These are phyloP conservation scores for Tautogolabrus adspersus DNA, from an alignment of 2,113 vertebrate genomes.

Conservation along the genomic window DNA sequence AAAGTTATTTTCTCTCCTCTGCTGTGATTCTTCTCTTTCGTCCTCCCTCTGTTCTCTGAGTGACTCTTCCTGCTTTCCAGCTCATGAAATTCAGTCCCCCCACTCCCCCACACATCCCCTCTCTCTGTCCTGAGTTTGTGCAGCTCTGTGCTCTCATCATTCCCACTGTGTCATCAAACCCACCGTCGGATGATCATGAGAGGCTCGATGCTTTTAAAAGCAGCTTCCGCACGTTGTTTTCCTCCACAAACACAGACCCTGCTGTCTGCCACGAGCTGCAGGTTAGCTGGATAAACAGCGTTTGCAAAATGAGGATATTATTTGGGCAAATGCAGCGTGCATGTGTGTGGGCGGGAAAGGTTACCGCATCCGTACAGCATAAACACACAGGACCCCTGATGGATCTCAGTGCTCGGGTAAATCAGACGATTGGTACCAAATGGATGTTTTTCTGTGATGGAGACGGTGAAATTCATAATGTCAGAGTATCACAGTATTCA, in stretches of 20 bases:
- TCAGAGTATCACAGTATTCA: slow-evolving; percentile 37
- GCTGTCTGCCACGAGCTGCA: slow-evolving; percentile 35
- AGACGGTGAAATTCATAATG: slow-evolving; percentile 46
- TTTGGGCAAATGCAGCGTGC: slow-evolving; percentile 47
- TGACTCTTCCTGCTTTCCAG: slow-evolving; percentile 15
- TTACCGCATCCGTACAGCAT: slow-evolving; percentile 54
- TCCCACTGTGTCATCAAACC: slow-evolving; percentile 19
- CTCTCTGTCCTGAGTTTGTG: background rate
- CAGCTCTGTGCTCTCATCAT: background rate
- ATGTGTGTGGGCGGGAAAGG: slow-evolving; percentile 59
- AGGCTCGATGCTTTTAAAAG: slow-evolving; percentile 17
- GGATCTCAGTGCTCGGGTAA: slow-evolving; percentile 35
- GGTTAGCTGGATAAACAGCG: slow-evolving; percentile 38
- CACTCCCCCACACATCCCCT: background rate
- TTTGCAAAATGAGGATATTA: slow-evolving; percentile 45
- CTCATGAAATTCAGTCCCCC: slow-evolving; percentile 55
- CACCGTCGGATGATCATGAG: slow-evolving; percentile 17
- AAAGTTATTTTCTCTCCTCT: background rate
- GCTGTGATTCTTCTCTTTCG: slow-evolving; percentile 27
- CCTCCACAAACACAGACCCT: slow-evolving; percentile 23
- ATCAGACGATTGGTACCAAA: slow-evolving; percentile 40
- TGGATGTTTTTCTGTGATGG: slow-evolving; percentile 31
- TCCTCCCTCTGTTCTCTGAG: slow-evolving; percentile 16
- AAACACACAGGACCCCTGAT: slow-evolving; percentile 63
- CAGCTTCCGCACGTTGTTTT: slow-evolving; percentile 15